These are phyloP conservation scores for Antennarius maculatus DNA, from an alignment of 2,797 vertebrate genomes.

Conservation along the genomic window DNA sequence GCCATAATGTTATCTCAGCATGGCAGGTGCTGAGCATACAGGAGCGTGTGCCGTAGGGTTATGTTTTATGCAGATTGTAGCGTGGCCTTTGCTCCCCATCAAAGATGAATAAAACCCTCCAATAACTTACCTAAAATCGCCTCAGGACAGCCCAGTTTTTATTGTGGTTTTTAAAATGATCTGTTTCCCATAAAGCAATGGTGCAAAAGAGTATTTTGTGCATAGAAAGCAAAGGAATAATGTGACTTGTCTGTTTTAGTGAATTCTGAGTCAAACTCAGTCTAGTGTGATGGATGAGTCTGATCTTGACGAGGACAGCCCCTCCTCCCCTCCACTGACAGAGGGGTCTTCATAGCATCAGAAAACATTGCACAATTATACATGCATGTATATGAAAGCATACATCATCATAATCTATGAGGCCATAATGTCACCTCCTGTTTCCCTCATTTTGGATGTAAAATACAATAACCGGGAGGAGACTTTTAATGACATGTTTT, in stretches of 20 bases:
- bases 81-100: constrained; percentile 30
- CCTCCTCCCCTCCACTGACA: constrained; percentile 21
- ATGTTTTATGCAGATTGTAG: constrained; percentile 46
- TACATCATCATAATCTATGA: constrained; percentile 11
- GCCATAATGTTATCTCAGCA: constrained; percentile 47
- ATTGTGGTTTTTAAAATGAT: constrained; percentile 39
- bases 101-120: constrained; percentile 49
- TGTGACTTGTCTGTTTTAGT: constrained; percentile 7
- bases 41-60: constrained; percentile 27
- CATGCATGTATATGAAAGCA: constrained; percentile 17
- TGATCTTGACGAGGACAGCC: constrained; percentile 33
- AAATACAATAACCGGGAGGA: constrained; percentile 44
- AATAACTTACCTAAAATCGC: constrained; percentile 49
- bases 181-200: constrained; percentile 40
- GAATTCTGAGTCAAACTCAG: constrained; percentile 17
- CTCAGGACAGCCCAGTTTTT: constrained; percentile 24
- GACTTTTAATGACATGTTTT: constrained; percentile 66
- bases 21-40: constrained; percentile 38
- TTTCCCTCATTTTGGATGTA: constrained; percentile 39
- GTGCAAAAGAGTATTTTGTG: constrained; percentile 13
- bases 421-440: background rate
- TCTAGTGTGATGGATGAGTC: constrained; percentile 54
- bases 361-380: constrained; percentile 12
- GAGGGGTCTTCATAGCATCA: constrained; percentile 9
- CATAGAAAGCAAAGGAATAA: constrained; percentile 26